Conservation (phyloP, 2,797 vertebrate genomes). For the Smutsia gigantea region DNA sequence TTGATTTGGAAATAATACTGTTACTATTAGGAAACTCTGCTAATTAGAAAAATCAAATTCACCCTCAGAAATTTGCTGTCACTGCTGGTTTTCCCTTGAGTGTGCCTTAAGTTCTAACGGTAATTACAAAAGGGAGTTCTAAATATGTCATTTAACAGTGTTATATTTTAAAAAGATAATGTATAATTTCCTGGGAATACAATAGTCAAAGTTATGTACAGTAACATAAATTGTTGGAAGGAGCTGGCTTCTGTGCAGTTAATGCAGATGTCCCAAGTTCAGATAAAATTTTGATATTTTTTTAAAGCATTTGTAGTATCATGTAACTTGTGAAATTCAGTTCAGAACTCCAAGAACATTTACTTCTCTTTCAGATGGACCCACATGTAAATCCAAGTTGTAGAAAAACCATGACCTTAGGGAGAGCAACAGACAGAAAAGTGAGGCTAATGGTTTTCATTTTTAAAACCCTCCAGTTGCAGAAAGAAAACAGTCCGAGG, state of each 20-base stretch:
- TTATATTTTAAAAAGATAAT: neutral
- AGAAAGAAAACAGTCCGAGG: slow-evolving; percentile 88
- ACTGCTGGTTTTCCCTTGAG: neutral
- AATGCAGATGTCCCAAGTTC: neutral
- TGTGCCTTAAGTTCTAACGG: neutral
- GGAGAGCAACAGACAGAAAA: neutral
- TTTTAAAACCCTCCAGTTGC: slow-evolving; percentile 87
- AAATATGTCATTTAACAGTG: neutral
- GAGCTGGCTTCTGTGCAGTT: neutral
- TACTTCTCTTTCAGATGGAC: neutral
- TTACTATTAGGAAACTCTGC: neutral
- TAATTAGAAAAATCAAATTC: neutral
- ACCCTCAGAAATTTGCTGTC: neutral
- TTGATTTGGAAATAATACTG: neutral
- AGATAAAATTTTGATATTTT: neutral
- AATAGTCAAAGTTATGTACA: neutral
- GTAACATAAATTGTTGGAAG: neutral
- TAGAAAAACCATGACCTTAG: neutral
- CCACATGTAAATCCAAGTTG: neutral
- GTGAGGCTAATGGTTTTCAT: slow-evolving; percentile 52
- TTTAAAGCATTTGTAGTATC: neutral
- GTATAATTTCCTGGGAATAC: neutral
- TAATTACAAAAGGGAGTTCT: neutral
- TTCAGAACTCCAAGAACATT: neutral
- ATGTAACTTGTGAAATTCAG: slow-evolving; percentile 27